Percentiles rank a stretch among this genome's conserved stretches.
Conservation (phyloP, 2,888 invertebrate species). For the Hydrotaea diabolus region DNA sequence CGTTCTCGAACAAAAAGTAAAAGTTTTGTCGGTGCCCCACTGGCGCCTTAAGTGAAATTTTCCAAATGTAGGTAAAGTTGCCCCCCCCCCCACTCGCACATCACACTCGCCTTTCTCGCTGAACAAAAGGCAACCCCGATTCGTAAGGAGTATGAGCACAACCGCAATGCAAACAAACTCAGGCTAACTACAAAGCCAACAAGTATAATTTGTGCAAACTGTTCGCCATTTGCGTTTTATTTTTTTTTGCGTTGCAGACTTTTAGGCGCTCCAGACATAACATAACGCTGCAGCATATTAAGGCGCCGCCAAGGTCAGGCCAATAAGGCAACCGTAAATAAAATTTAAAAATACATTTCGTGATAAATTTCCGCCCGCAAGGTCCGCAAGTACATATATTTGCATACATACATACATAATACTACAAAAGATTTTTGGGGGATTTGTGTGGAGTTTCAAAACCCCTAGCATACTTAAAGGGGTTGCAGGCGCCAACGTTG, state of each 20-base stretch:
- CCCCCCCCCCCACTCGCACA: background rate
- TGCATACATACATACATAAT: no score
- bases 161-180: background rate
- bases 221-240: background rate
- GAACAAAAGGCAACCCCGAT: background rate
- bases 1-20: background rate
- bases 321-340: background rate
- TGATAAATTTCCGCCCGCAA: background rate
- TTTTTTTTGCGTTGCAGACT: constrained; percentile 4
- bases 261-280: background rate
- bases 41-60: constrained; percentile 6
- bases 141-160: background rate
- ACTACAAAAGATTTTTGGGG: background rate
- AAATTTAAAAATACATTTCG: background rate
- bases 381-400: no score
- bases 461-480: background rate
- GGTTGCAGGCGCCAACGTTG: background rate
- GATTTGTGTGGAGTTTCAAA: background rate
- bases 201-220: background rate
- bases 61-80: background rate
- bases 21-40: background rate
- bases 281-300: background rate
- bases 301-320: background rate
- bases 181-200: background rate
- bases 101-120: background rate